Evolutionary conservation across 2,113 vertebrate species (phyloP).

Genomic region (Pao palembangensis): DNA sequence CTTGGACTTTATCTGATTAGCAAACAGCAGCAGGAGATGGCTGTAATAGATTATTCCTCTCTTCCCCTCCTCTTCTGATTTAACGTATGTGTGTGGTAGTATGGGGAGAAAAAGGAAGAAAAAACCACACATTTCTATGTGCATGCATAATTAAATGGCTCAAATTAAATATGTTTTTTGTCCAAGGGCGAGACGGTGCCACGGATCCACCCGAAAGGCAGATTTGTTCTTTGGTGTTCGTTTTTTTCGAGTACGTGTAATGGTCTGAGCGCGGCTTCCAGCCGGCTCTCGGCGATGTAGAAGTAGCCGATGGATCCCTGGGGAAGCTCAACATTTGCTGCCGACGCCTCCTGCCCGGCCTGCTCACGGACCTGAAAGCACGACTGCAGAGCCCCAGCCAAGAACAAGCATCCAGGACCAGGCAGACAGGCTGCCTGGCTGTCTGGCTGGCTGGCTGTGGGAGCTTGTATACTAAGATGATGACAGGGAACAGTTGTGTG

Average conservation of each 20-base stretch:
- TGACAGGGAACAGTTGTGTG: conserved; percentile 6
- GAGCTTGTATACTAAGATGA: not conserved
- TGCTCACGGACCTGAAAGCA: conserved; percentile 25
- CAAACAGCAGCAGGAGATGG: conserved; percentile 30
- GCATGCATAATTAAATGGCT: conserved; percentile 40
- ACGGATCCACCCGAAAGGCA: conserved; percentile 21
- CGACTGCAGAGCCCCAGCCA: conserved; percentile 5
- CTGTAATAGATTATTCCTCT: not conserved
- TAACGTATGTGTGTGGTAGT: no score
- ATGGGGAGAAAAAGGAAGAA: not conserved
- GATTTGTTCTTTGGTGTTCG: conserved; percentile 12
- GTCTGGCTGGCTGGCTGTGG: no score
- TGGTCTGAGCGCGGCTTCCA: conserved; percentile 9
- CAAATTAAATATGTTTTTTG: conserved; percentile 31
- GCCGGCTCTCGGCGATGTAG: conserved; percentile 40
- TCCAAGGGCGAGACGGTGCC: not conserved
- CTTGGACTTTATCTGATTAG: conserved; percentile 52
- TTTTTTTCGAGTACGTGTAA: conserved; percentile 17
- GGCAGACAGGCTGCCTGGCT: conserved; percentile 5
- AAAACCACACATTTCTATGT: conserved; percentile 2
- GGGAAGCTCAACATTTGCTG: conserved; percentile 44
- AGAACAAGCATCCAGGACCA: conserved; percentile 18
- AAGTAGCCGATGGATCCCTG: conserved; percentile 49
- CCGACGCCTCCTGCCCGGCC: conserved; percentile 55
- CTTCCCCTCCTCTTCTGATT: not conserved